Percentiles rank a stretch among this genome's conserved stretches.
Evolutionary conservation across 2,797 vertebrate species (phyloP).

Genomic region (Girardinus metallicus): DNA sequence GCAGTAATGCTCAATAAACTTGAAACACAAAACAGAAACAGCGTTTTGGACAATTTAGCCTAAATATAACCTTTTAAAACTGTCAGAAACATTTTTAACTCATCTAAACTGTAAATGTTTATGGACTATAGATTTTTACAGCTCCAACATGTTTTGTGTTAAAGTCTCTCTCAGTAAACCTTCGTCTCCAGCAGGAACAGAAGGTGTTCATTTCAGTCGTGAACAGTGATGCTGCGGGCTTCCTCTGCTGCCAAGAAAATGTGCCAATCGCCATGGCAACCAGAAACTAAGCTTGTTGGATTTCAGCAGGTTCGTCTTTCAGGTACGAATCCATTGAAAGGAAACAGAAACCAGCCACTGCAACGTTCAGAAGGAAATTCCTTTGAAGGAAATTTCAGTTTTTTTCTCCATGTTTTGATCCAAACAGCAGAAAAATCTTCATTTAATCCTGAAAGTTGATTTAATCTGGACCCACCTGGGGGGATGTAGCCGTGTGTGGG

Average conservation of each 20-base stretch:
- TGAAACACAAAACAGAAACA: no score
- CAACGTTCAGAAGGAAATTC: background rate
- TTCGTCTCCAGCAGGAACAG: background rate
- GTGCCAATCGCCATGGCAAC: background rate
- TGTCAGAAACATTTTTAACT: background rate
- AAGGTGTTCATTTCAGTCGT: background rate
- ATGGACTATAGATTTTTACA: background rate
- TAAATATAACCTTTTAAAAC: background rate
- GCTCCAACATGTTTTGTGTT: background rate
- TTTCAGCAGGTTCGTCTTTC: background rate
- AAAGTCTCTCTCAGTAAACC: background rate
- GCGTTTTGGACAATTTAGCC: no score
- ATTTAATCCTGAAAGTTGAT: background rate
- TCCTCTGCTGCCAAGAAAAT: background rate
- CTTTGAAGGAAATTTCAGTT: background rate
- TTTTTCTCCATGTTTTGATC: background rate
- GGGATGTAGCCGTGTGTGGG: constrained; percentile 88
- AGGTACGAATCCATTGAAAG: background rate
- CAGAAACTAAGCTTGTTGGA: background rate
- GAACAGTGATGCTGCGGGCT: background rate
- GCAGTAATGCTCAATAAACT: no score
- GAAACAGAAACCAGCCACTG: background rate
- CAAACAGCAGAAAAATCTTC: background rate
- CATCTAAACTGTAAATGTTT: no score
- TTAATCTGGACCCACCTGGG: constrained; percentile 78